Evolutionary conservation across 2,888 invertebrate genomes (phyloP).

Genomic region (Caprella mutica): DNA sequence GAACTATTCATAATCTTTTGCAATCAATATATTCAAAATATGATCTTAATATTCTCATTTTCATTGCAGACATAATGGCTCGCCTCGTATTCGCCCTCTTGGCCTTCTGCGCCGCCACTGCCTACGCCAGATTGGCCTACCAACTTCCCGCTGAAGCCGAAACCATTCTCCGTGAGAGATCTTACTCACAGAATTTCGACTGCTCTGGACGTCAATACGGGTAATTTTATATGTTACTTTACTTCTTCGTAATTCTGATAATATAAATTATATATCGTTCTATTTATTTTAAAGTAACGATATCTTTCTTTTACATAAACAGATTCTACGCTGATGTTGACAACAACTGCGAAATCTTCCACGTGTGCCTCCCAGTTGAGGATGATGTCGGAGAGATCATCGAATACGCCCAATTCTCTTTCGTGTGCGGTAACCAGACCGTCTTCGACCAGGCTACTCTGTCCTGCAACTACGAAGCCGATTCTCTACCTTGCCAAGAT

Average conservation of each 20-base stretch:
- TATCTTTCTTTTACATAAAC: too few species aligned
- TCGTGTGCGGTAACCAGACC: slow-evolving; percentile 37
- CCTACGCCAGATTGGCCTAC: slow-evolving; percentile 9
- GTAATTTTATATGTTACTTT: too few species aligned
- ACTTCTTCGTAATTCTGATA: too few species aligned
- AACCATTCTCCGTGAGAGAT: background rate
- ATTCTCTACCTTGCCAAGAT: slow-evolving; percentile 23
- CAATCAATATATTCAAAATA: too few species aligned
- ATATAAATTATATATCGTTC: too few species aligned
- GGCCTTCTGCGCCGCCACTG: background rate
- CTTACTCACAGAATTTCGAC: slow-evolving; percentile 18
- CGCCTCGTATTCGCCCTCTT: slow-evolving; percentile 2
- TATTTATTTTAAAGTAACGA: too few species aligned
- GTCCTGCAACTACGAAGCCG: slow-evolving; percentile 31
- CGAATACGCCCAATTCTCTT: slow-evolving; percentile 34
- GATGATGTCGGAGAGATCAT: slow-evolving; percentile 31
- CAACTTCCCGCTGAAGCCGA: slow-evolving; percentile 13
- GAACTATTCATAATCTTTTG: too few species aligned
- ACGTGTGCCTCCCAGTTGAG: slow-evolving; percentile 35
- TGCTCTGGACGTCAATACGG: slow-evolving; percentile 34
- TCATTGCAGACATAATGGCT: too few species aligned
- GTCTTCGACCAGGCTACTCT: slow-evolving; percentile 36
- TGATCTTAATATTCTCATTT: too few species aligned
- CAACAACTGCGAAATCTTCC: slow-evolving; percentile 36
- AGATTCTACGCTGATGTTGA: slow-evolving; percentile 36